Evolutionary conservation across 1,140 invertebrate species (phyloP).

Genomic region (Drosophila ohnishii): DNA sequence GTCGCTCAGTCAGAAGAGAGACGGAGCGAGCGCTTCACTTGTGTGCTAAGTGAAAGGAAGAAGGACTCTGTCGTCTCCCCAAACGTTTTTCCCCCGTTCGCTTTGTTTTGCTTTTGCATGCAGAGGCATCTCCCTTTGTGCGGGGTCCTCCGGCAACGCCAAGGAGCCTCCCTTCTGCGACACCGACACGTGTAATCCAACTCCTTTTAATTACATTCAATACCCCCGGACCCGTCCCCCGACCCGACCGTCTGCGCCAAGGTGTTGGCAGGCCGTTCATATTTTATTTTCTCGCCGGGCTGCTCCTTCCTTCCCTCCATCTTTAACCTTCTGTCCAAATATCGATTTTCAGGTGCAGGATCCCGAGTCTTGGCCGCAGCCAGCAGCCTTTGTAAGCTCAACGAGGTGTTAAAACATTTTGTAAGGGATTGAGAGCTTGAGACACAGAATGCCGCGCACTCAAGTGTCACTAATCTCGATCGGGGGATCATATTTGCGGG

Average conservation of each 20-base stretch:
- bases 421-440: constrained; percentile 32
- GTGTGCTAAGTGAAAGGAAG: constrained; percentile 68
- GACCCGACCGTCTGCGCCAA: constrained; percentile 19
- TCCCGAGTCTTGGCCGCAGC: constrained; percentile 1
- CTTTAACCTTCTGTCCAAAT: constrained; percentile 61
- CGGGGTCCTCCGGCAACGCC: constrained; percentile 3
- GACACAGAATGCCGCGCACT: constrained; percentile 40
- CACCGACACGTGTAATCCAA: constrained; percentile 71
- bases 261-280: constrained; percentile 53
- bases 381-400: constrained; percentile 41
- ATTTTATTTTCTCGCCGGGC: constrained; percentile 4
- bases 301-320: constrained; percentile 1
- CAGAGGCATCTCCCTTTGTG: constrained; percentile 50
- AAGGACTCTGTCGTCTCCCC: constrained; percentile 41
- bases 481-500: constrained; percentile 63
- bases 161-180: constrained; percentile 1
- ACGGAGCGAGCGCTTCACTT: constrained; percentile 56
- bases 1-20: constrained; percentile 54
- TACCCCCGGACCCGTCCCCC: constrained; percentile 30
- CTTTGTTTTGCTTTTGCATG: constrained; percentile 49
- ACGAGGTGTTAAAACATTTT: constrained; percentile 78
- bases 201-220: constrained; percentile 81
- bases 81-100: constrained; percentile 8
- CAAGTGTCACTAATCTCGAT: constrained; percentile 66
- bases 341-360: constrained; percentile 71